Base-by-base conservation (phyloP, 2,888 invertebrate genomes). In the Hofmannophila pseudospretella region DNA sequence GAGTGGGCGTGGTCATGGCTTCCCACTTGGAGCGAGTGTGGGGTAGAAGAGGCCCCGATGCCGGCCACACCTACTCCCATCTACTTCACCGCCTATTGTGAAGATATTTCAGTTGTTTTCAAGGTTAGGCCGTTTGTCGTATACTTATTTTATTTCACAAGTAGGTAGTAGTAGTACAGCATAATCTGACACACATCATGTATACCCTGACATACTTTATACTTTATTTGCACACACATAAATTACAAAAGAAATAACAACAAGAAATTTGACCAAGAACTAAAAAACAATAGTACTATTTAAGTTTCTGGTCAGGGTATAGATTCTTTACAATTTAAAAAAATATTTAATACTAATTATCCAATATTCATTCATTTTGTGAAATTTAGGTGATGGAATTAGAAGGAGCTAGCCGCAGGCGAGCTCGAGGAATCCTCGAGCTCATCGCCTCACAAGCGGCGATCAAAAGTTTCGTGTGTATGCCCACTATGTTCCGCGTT, bases 1-100 rank as follows among this genome's bases (percentile, higher is more conserved):
- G 75, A 79, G 12, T 85, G 85, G 85, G 85, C 82, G 31, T 81
- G 82, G 82, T 85, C 85, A 2, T 85, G 84, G 84, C 44, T 84
- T 42, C 85, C 84, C 1, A 47, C 73, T 12, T 68, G 67, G 67
- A 47, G 61, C 20, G 70, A 65, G 28, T 53, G 43, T 0, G 60
- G 54, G 0, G 49, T 51, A 1, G 73, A 68, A n/a, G 71, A 68
- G 13, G 48, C 66, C 1, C 61, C 69, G 0, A 39, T 49, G 2
- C 45, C 69, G 0, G 47, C 69, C 5, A 40, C 63, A 0, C 70
- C 29, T 2, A 22, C 23, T n/a, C 35, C 35, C 3, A 14, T 35
- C 13, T 30, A 29, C 13, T 23, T 35, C 14, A 9, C 22, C 3
- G 29, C 35, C 0, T 78, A 65, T 35, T 46, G 81, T 0, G 75